Conservation (phyloP, 2,797 vertebrate species). For the Meriones psammophilus region DNA sequence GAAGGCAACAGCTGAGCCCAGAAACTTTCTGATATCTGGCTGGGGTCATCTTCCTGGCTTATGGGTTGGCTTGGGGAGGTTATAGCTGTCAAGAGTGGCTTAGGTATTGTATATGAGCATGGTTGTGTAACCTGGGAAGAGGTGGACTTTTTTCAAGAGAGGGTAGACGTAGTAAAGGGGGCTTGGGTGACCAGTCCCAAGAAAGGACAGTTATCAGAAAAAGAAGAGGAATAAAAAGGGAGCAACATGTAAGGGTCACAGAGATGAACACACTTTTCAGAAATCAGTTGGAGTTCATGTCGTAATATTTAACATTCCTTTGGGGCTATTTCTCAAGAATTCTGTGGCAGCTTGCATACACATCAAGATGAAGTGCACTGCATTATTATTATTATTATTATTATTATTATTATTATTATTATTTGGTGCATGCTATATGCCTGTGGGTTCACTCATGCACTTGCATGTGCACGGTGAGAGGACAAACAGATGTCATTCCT, state of each 20-base stretch:
- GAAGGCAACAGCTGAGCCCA: neutral
- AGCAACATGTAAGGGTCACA: neutral
- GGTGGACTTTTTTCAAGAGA: neutral
- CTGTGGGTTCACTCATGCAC: neutral
- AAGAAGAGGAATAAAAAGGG: neutral
- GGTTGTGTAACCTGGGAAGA: neutral
- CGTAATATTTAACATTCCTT: neutral
- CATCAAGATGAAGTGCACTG: neutral
- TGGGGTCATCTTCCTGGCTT: neutral
- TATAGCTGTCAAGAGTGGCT: neutral
- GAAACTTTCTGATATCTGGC: neutral
- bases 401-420: no score
- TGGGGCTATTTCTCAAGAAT: conserved; percentile 35
- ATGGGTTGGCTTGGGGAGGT: neutral
- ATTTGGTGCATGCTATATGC: no score
- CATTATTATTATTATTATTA: no score
- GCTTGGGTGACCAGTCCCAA: neutral
- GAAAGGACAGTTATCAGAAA: neutral
- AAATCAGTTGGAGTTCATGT: neutral
- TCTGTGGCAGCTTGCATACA: conserved; percentile 9
- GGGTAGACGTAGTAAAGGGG: neutral
- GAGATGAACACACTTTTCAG: neutral
- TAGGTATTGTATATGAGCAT: neutral
- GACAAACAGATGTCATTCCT: neutral
- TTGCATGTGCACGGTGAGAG: neutral